These are phyloP conservation scores for Halocynthia roretzi DNA, from an alignment of 23 tunicate genomes.

Conservation along the genomic window DNA sequence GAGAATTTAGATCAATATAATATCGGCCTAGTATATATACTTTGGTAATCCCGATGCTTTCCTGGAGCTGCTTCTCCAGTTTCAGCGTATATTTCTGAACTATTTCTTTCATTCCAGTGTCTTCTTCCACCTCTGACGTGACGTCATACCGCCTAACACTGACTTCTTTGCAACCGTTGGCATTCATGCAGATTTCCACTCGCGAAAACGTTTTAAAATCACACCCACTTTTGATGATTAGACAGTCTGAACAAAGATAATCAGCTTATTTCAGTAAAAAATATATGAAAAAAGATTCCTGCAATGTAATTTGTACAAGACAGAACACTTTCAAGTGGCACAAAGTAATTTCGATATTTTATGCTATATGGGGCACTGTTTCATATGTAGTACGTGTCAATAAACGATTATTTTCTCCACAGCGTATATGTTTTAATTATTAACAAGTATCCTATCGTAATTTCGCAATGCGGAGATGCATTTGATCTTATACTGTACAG, in stretches of 20 bases:
- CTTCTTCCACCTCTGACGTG: conserved; percentile 19
- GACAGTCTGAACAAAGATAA: conserved; percentile 37
- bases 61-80: conserved; percentile 44
- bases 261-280: background rate
- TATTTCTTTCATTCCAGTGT: conserved; percentile 31
- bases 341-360: too few relatives aligned
- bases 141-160: conserved; percentile 59
- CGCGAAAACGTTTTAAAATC: conserved; percentile 77
- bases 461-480: background rate
- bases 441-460: too few relatives aligned
- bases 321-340: too few relatives aligned
- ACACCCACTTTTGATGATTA: conserved; percentile 63
- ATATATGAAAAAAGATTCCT: background rate
- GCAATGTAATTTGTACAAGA: too few relatives aligned
- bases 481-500: background rate
- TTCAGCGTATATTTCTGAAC: conserved; percentile 50
- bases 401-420: too few relatives aligned
- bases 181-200: conserved; percentile 37
- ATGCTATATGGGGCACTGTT: too few relatives aligned
- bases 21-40: conserved; percentile 7
- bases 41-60: conserved; percentile 40
- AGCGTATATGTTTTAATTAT: too few relatives aligned
- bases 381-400: too few relatives aligned
- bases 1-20: background rate
- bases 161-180: conserved; percentile 53